Conservation (phyloP, 2,113 vertebrate species). For the Setophaga coronata region DNA sequence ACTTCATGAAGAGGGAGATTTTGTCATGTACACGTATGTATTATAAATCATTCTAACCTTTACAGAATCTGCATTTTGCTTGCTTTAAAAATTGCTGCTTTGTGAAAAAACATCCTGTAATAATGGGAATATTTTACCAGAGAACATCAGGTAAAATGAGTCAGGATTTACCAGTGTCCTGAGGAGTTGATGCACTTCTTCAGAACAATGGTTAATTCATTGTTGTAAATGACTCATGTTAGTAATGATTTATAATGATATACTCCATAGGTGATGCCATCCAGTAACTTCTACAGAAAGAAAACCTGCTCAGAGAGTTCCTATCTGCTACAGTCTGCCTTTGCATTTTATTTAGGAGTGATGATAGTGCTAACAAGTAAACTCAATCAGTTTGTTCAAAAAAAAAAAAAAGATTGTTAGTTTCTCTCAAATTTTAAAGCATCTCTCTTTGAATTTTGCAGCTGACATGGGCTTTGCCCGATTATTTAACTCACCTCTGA, state of each 20-base stretch:
- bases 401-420: neutral
- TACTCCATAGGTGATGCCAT: constrained; percentile 19
- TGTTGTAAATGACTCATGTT: constrained; percentile 28
- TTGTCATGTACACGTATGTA: constrained; percentile 38
- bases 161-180: constrained; percentile 58
- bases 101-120: neutral
- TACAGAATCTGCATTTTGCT: constrained; percentile 23
- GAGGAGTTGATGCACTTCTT: constrained; percentile 44
- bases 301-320: neutral
- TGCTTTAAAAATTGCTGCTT: neutral
- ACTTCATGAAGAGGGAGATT: constrained; percentile 9
- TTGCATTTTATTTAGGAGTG: constrained; percentile 38
- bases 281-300: constrained; percentile 32
- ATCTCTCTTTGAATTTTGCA: constrained; percentile 73
- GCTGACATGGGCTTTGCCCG: constrained; percentile 99
- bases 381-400: neutral
- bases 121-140: neutral
- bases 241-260: constrained; percentile 70
- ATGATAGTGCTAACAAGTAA: constrained; percentile 32
- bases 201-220: constrained; percentile 61
- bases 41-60: constrained; percentile 72
- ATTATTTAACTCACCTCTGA: constrained; percentile 99
- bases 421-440: constrained; percentile 26
- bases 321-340: neutral
- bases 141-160: constrained; percentile 28